Percentiles rank a stretch among this genome's conserved stretches.
phyloP scores from a whole-genome alignment of 2,113 vertebrate species.

The Pelmatolapia mariae region DNA sequence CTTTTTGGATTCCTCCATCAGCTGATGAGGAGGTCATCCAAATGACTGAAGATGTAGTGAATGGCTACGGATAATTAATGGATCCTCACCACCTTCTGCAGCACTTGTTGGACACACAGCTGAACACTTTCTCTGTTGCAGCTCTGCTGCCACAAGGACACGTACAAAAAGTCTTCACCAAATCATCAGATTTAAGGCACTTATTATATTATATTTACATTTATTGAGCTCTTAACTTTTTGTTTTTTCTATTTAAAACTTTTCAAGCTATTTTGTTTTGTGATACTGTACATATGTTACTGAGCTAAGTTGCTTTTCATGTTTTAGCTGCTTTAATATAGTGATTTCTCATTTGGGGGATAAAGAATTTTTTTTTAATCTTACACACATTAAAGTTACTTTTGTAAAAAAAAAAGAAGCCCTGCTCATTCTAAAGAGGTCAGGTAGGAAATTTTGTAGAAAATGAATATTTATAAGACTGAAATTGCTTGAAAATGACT shows the following conservation, averaged over 20 bases:
- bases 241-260: not conserved
- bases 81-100: not conserved
- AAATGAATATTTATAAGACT: not conserved
- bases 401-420: accelerated
- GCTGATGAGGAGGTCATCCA: accelerated
- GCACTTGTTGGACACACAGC: not conserved
- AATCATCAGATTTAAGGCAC: not conserved
- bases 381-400: not conserved
- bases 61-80: not conserved
- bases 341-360: not conserved
- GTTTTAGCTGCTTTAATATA: not conserved
- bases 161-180: not conserved
- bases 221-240: not conserved
- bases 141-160: not conserved
- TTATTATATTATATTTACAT: not conserved
- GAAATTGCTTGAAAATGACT: not conserved
- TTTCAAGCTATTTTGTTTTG: not conserved
- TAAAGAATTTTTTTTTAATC: accelerated
- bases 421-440: not conserved
- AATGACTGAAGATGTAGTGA: accelerated
- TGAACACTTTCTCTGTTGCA: not conserved
- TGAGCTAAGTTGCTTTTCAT: not conserved
- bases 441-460: not conserved
- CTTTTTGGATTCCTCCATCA: not conserved
- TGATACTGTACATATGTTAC: not conserved